Conservation (phyloP, 2,888 invertebrate species). For the Temnothorax rugatulus region DNA sequence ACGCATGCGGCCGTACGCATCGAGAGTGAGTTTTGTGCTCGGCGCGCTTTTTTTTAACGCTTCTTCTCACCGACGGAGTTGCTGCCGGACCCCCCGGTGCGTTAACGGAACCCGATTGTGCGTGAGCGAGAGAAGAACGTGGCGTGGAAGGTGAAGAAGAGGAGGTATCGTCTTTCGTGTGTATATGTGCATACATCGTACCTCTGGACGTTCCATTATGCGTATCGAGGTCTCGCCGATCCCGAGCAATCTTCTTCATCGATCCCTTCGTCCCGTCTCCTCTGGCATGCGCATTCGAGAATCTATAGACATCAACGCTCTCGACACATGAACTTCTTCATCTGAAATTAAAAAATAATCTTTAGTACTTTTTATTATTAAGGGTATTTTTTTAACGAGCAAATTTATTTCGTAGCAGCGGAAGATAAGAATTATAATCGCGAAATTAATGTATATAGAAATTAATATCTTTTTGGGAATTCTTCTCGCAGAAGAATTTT, state of each 20-base stretch:
- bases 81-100: constrained; percentile 79
- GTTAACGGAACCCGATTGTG: constrained; percentile 79
- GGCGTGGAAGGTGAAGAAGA: constrained; percentile 47
- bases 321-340: neutral
- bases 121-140: constrained; percentile 61
- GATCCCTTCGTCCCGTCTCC: constrained; percentile 29
- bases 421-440: neutral
- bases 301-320: neutral
- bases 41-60: constrained; percentile 52
- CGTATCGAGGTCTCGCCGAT: constrained; percentile 58
- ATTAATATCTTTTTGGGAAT: neutral
- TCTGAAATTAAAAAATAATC: constrained; percentile 2
- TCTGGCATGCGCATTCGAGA: constrained; percentile 13
- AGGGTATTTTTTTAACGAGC: neutral
- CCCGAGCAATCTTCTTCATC: constrained; percentile 45
- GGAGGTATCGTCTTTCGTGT: constrained; percentile 46
- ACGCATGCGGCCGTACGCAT: constrained; percentile 35
- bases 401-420: neutral
- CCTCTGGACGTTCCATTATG: constrained; percentile 62
- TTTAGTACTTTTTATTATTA: neutral
- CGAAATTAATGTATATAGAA: neutral
- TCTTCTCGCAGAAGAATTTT: neutral
- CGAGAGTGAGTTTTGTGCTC: constrained; percentile 50
- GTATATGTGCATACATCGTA: constrained; percentile 25
- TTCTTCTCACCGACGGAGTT: constrained; percentile 58